Evolutionary conservation across 2,888 invertebrate species (phyloP), one percentile per base, ranked within the genome.

Genomic region (Fissipunctia ypsillon): DNA sequence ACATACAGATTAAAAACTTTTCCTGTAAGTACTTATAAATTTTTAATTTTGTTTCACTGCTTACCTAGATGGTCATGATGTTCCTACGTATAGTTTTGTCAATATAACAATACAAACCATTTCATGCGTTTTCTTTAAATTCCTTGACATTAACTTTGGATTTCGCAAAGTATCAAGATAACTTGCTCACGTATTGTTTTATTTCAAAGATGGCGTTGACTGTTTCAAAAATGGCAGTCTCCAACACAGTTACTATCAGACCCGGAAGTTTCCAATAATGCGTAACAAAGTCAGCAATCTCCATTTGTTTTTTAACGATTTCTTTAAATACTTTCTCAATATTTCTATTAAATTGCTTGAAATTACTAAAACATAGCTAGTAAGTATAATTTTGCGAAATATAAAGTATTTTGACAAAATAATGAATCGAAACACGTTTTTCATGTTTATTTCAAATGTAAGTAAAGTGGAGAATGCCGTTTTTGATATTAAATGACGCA

Each of bases 151-250:
- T 41, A 41, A 41, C 41, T 41, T 41, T 41, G 41, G 41, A 41
- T 41, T 41, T 41, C 41, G 1, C 10, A 41, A 41, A 41, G 41
- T 41, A 41, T 41, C 12, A 41, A 12, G 41, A 41, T 41, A 41
- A 41, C 41, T 12, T 41, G 41, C 41, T 41, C 41, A 41, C 41
- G 12, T 41, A 41, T 41, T 41, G 41, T 41, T 41, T 38, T 1
- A 41, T 41, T 41, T 12, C 41, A 41, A 50, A 50, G n/a, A 63
- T 63, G 45, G 61, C 61, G 61, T 63, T 63, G 61, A 63, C 61
- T 45, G 61, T 63, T 63, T 63, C 61, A 63, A 63, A 63, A 45
- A 63, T 63, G 61, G 61, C 61, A 63, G 61, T 63, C 61, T 63
- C 45, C 61, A 63, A 63, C 45, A 63, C 61, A 45, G 61, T 63